phyloP scores from a whole-genome alignment of 2,888 invertebrate genomes.

The Phaedon cochleariae region DNA sequence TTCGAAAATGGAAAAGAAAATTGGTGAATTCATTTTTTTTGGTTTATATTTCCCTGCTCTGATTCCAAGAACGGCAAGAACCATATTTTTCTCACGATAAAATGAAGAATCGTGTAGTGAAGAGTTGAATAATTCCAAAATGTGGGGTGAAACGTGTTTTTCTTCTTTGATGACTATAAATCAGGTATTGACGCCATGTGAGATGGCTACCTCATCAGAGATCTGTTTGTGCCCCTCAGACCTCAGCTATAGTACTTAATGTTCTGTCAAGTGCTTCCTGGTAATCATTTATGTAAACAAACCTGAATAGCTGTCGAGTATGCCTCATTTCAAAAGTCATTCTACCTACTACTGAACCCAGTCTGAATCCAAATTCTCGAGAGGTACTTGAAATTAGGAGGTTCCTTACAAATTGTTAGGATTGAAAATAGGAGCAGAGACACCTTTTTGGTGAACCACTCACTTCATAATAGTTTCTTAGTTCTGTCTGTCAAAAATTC shows the following conservation, averaged over 20 bases:
- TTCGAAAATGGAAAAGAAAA: no score
- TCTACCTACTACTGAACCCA: conserved; percentile 20
- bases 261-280: background rate
- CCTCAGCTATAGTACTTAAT: background rate
- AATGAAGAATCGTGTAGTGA: no score
- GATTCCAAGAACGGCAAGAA: no score
- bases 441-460: background rate
- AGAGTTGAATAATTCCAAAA: no score
- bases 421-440: background rate
- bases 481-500: background rate
- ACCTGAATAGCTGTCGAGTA: conserved; percentile 17
- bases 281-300: conserved; percentile 24
- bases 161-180: no score
- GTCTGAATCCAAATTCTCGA: background rate
- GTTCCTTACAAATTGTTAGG: no score
- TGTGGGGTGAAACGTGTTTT: no score
- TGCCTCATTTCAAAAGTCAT: conserved; percentile 14
- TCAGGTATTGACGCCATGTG: no score
- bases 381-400: background rate
- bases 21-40: no score
- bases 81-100: no score
- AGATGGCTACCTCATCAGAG: no score
- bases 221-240: background rate
- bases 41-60: no score
- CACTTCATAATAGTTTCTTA: background rate